phyloP scores from a whole-genome alignment of 2,113 vertebrate genomes.

The Eublepharis macularius region DNA sequence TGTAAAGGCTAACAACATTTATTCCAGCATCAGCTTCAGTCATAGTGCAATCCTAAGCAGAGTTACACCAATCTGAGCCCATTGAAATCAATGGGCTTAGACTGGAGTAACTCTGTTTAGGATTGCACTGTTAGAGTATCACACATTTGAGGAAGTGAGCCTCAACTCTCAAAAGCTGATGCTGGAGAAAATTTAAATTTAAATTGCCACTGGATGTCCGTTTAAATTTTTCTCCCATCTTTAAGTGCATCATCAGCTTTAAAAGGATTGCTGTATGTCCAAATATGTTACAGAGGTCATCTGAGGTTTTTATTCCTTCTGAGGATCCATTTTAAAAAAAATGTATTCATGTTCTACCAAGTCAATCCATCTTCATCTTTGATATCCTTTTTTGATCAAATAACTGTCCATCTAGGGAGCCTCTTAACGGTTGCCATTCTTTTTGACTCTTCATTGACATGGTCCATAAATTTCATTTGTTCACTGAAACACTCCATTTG shows the following conservation, averaged over 20 bases:
- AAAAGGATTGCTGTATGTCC: background rate
- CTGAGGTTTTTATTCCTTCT: background rate
- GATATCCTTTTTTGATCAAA: background rate
- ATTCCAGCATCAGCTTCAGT: too few relatives aligned
- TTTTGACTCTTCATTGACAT: background rate
- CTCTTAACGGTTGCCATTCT: background rate
- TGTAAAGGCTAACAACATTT: too few relatives aligned
- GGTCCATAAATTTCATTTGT: background rate
- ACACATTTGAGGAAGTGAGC: too few relatives aligned
- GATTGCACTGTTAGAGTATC: too few relatives aligned
- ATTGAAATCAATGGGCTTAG: too few relatives aligned
- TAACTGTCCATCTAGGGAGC: background rate
- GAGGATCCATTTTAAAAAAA: background rate
- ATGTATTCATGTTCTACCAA: background rate
- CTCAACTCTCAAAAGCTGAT: too few relatives aligned
- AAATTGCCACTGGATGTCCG: background rate
- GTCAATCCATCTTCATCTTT: background rate
- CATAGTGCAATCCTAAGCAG: too few relatives aligned
- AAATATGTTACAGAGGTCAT: background rate
- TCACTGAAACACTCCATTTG: background rate
- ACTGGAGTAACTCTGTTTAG: too few relatives aligned
- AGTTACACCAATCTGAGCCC: too few relatives aligned
- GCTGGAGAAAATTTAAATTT: too few relatives aligned
- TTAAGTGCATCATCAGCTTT: background rate
- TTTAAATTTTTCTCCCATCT: background rate